Evolutionary conservation across 2,797 vertebrate species (phyloP).

Genomic region (Cynodonichthys magdalenae): DNA sequence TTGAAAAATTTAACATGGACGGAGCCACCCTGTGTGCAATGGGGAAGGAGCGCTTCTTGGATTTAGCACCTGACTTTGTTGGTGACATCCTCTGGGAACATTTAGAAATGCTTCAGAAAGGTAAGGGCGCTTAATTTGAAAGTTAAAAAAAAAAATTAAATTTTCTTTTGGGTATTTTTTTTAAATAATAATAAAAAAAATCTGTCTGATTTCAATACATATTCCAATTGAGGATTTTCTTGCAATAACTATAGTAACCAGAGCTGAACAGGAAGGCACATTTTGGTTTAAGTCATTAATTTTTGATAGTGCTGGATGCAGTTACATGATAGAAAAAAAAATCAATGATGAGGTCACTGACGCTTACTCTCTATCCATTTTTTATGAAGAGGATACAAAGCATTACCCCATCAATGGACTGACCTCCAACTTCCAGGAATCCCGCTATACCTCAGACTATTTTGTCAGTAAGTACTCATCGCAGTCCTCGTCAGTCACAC

Average conservation of each 20-base stretch:
- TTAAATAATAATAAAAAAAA: constrained; percentile 2
- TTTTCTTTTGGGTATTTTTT: not conserved
- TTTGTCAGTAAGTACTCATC: constrained; percentile 95
- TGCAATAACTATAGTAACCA: constrained; percentile 58
- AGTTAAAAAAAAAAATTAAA: not conserved
- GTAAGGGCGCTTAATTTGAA: constrained; percentile 71
- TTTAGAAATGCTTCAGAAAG: constrained; percentile 98
- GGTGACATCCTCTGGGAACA: constrained; percentile 99
- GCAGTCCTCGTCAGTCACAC: constrained; percentile 20
- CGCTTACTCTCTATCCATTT: constrained; percentile 70
- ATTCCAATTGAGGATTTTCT: constrained; percentile 32
- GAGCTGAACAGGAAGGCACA: constrained; percentile 69
- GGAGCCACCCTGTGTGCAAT: constrained; percentile 92
- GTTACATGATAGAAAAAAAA: constrained; percentile 75
- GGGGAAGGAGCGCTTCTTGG: constrained; percentile 97
- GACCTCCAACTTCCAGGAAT: constrained; percentile 91
- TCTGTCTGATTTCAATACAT: constrained; percentile 4
- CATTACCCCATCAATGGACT: constrained; percentile 92
- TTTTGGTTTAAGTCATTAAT: constrained; percentile 72
- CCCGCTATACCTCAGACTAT: constrained; percentile 97
- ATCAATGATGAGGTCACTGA: constrained; percentile 78
- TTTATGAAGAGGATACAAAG: constrained; percentile 91
- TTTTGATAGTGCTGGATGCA: constrained; percentile 74
- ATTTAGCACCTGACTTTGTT: constrained; percentile 96
- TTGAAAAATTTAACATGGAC: constrained; percentile 95